phyloP scores from a whole-genome alignment of 23 tunicate species.

The Halocynthia aurantium region DNA sequence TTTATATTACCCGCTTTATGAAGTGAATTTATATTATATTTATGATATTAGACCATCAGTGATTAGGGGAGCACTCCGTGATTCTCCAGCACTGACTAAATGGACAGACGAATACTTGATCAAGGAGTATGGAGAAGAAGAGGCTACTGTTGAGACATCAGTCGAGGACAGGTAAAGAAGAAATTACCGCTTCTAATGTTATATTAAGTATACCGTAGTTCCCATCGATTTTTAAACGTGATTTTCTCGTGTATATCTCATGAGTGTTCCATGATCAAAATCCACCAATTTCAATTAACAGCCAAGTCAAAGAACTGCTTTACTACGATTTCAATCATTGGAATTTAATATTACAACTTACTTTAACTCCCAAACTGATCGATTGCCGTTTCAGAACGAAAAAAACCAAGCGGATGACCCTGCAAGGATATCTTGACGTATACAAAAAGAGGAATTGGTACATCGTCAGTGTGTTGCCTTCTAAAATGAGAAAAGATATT shows the following conservation, averaged over 20 bases:
- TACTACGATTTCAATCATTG: no score
- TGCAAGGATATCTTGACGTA: conserved; percentile 41
- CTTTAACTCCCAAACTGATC: no score
- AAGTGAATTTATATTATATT: no score
- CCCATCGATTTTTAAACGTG: no score
- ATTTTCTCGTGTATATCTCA: no score
- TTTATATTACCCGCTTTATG: no score
- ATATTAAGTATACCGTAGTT: no score
- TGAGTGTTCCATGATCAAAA: no score
- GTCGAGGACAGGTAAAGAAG: conserved; percentile 65
- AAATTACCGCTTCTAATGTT: no score
- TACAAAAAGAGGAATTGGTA: conserved; percentile 80
- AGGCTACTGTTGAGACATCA: conserved; percentile 81
- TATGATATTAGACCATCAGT: conserved; percentile 48
- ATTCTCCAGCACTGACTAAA: conserved; percentile 50
- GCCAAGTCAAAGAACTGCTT: no score
- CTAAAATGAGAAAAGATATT: conserved; percentile 68
- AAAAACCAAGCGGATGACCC: conserved; percentile 71
- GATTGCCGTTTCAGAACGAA: conserved; percentile 20
- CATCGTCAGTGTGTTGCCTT: conserved; percentile 73
- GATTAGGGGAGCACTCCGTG: conserved; percentile 42
- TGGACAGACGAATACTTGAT: conserved; percentile 66
- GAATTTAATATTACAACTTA: no score
- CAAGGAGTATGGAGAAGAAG: conserved; percentile 60
- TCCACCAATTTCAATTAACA: no score